Evolutionary conservation across 2,888 invertebrate species (phyloP), one percentile per base, ranked within the genome.

Genomic region (Malthinus seriepunctatus): DNA sequence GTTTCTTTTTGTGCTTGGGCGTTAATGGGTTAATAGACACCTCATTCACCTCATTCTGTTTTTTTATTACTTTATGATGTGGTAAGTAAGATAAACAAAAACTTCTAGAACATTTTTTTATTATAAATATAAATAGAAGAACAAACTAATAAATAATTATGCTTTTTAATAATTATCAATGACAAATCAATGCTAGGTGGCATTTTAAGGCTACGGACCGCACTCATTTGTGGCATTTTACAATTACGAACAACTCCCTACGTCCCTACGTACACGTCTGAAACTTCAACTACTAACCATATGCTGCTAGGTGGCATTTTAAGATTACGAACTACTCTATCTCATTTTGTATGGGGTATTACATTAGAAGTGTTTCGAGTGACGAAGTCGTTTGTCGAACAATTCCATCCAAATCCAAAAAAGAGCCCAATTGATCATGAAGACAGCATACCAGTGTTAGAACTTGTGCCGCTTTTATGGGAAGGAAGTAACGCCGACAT

Each of bases 281-380:
- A 93, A 72, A 90, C 91, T n/a, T 92, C 92, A 4, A 91, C 91
- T 11, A 91, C 92, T 44, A 92, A 91, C 77, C 88, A 89, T 70
- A 89, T 91, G 81, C 82, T 86, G 8, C 74, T 85, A 38, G 80
- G 82, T 5, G 84, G 84, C 3, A 78, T 81, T 8, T 70, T 78
- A 35, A 72, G 87, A 67, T 81, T 90, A 12, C 76, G 76, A 65
- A 74, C n/a, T n/a, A n/a, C 88, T 10, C 78, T 93, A 12, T 86
- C 86, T 9, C 88, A 89, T 69, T 88, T 93, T 66, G 89, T 91
- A 65, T 91, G 93, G 90, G 92, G 91, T 50, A 88, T 93, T 6
- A 93, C 92, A 12, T 83, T 89, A 58, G 92, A 93, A 76, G 79
- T 93, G 71, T 81, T 93, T 42, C 83, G 90, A 60, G 92, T 91